These are phyloP conservation scores for Rotaria magnacalcarata DNA, from an alignment of 2,888 invertebrate species.

Conservation along the genomic window DNA sequence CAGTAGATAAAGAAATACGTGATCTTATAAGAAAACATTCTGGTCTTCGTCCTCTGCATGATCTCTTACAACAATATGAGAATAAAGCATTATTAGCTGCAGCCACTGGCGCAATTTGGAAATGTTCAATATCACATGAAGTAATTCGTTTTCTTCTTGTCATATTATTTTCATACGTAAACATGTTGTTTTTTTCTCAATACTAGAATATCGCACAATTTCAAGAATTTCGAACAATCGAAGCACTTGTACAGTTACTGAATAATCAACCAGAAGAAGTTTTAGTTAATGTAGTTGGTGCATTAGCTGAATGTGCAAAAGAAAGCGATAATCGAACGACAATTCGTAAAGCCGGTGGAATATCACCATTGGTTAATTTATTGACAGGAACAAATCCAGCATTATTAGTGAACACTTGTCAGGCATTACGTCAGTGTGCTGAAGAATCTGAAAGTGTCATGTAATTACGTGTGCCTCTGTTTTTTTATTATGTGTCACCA, in stretches of 20 bases:
- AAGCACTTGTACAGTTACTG: conserved; percentile 69
- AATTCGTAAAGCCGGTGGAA: conserved; percentile 68
- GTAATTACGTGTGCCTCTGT: conserved; percentile 49
- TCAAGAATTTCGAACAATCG: conserved; percentile 69
- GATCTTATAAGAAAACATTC: conserved; percentile 80
- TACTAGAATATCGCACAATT: conserved; percentile 71
- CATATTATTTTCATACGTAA: not conserved
- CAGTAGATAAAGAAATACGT: conserved; percentile 65
- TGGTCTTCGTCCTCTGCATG: conserved; percentile 77
- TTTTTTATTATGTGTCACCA: not conserved
- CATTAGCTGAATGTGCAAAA: conserved; percentile 78
- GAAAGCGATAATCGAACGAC: conserved; percentile 72
- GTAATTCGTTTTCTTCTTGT: not conserved
- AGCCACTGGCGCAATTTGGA: conserved; percentile 88
- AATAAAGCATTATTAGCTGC: conserved; percentile 71
- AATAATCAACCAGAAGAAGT: conserved; percentile 70
- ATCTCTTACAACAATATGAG: conserved; percentile 68
- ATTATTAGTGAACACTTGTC: conserved; percentile 60
- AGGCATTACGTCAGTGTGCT: conserved; percentile 60
- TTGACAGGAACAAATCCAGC: conserved; percentile 74
- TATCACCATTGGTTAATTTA: conserved; percentile 72
- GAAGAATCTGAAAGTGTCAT: conserved; percentile 60
- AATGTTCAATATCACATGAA: conserved; percentile 71
- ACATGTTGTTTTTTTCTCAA: not conserved
- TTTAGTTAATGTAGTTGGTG: conserved; percentile 82